Percentiles rank a stretch among this genome's conserved stretches.
Conservation (phyloP, 2,797 vertebrate genomes). For the Ataeniobius toweri region DNA sequence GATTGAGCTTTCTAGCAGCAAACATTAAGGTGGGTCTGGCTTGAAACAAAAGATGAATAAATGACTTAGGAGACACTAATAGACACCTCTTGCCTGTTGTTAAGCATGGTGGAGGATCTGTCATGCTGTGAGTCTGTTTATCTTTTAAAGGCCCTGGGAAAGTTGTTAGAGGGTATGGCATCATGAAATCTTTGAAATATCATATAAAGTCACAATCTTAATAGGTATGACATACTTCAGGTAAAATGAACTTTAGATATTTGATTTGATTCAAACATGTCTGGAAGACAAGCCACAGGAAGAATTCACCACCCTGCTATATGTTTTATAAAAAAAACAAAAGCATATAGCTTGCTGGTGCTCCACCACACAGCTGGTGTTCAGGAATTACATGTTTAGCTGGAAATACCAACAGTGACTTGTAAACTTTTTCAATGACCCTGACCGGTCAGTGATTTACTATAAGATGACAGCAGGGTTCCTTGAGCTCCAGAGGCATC, state of each 20-base stretch:
- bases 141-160: background rate
- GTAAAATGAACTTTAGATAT: background rate
- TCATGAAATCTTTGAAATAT: background rate
- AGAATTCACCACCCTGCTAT: constrained; percentile 20
- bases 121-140: background rate
- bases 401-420: constrained; percentile 75
- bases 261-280: background rate
- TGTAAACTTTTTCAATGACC: constrained; percentile 46
- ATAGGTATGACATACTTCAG: background rate
- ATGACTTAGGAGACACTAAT: background rate
- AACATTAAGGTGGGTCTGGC: too few relatives aligned
- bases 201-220: too few relatives aligned
- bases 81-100: background rate
- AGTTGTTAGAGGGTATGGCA: too few relatives aligned
- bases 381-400: constrained; percentile 73
- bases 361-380: constrained; percentile 77
- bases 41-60: too few relatives aligned
- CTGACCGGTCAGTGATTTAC: constrained; percentile 60
- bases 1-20: too few relatives aligned
- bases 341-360: constrained; percentile 43
- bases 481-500: constrained; percentile 41
- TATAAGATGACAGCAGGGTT: constrained; percentile 36
- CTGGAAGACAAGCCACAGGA: constrained; percentile 44
- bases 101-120: background rate
- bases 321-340: constrained; percentile 47